Conservation (phyloP, 2,113 vertebrate species). For the Fulmarus glacialis region DNA sequence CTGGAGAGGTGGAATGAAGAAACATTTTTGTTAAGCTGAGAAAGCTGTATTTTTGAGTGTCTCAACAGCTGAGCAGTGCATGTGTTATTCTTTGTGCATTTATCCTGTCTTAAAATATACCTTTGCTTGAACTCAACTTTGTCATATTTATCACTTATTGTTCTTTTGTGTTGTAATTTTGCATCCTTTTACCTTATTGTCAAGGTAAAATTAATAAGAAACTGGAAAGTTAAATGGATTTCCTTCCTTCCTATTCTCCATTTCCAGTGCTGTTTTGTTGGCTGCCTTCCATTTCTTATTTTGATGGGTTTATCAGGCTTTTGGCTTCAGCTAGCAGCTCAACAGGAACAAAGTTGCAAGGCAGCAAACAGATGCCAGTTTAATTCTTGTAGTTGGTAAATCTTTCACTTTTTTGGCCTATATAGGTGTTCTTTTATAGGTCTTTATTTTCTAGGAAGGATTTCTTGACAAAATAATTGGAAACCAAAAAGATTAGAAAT, state of each 20-base stretch:
- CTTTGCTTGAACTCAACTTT: not conserved
- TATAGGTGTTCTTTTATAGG: not conserved
- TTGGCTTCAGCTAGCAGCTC: conserved; percentile 25
- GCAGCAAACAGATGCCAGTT: conserved; percentile 14
- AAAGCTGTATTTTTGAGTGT: not conserved
- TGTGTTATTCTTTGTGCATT: not conserved
- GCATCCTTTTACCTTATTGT: not conserved
- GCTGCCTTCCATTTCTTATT: conserved; percentile 23
- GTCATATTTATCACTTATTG: not conserved
- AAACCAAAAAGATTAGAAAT: not conserved
- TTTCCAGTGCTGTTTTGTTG: not conserved
- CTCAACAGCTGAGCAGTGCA: not conserved
- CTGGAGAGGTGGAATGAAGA: not conserved
- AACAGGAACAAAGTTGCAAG: conserved; percentile 16
- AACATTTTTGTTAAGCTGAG: not conserved
- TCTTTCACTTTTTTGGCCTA: not conserved
- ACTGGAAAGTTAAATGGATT: not conserved
- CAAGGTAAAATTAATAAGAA: not conserved
- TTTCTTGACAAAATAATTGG: not conserved
- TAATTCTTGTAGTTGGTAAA: conserved; percentile 17
- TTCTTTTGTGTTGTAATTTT: not conserved
- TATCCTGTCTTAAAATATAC: not conserved
- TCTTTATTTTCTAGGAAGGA: not conserved
- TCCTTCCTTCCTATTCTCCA: not conserved
- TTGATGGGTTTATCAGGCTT: conserved; percentile 45